Evolutionary conservation across 1,140 invertebrate genomes (phyloP).

Genomic region (Cecropterus lyciades): DNA sequence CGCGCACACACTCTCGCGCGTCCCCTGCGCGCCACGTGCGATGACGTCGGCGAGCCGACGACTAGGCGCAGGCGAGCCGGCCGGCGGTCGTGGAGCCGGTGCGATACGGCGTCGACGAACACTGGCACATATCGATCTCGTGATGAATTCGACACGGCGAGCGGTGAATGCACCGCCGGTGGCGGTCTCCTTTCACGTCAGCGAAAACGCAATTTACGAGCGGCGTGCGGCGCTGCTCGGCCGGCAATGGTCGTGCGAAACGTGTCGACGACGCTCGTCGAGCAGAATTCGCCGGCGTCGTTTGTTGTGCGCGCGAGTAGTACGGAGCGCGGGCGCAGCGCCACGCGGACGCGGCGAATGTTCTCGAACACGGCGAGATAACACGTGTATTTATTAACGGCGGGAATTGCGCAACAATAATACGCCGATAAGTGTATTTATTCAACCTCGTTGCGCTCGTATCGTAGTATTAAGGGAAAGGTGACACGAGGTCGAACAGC

Average conservation of each 20-base stretch:
- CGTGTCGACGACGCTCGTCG: constrained; percentile 13
- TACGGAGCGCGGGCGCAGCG: constrained; percentile 42
- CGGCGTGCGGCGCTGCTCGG: constrained; percentile 39
- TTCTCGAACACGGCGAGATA: constrained; percentile 70
- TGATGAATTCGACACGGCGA: constrained; percentile 71
- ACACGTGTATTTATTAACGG: constrained; percentile 62
- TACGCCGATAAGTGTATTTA: constrained; percentile 50
- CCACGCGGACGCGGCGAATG: constrained; percentile 61
- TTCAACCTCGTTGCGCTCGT: constrained; percentile 36
- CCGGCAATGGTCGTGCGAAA: constrained; percentile 38
- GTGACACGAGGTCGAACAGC: constrained; percentile 48
- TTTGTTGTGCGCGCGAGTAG: constrained; percentile 3
- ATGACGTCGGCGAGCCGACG: constrained; percentile 47
- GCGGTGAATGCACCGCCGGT: constrained; percentile 66
- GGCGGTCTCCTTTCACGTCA: constrained; percentile 68
- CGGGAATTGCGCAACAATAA: constrained; percentile 59
- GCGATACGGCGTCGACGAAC: constrained; percentile 19
- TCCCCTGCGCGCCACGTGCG: constrained; percentile 57
- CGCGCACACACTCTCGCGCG: constrained; percentile 50
- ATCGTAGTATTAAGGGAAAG: constrained; percentile 42
- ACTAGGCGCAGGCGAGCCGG: constrained; percentile 49
- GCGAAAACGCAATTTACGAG: constrained; percentile 61
- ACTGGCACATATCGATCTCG: constrained; percentile 65
- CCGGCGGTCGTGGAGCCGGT: constrained; percentile 20
- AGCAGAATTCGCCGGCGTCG: not conserved